Conservation (phyloP, 2,888 invertebrate genomes). For the Sphinx pinastri region DNA sequence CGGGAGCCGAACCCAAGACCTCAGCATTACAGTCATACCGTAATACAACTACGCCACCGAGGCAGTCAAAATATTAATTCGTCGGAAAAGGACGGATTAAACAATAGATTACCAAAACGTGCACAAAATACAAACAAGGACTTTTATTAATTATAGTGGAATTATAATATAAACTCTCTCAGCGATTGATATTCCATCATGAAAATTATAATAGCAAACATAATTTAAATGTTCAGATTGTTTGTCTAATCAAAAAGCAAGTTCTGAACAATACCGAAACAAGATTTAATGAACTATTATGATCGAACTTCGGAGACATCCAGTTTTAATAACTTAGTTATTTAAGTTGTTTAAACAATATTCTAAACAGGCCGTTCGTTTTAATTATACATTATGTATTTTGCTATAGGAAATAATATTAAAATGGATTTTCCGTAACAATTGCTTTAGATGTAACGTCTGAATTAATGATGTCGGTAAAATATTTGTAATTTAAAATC, state of each 20-base stretch:
- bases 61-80: background rate
- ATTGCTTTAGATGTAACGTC: too few species aligned
- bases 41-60: too few species aligned
- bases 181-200: slow-evolving; percentile 19
- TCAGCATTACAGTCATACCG: too few species aligned
- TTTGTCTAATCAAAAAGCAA: slow-evolving; percentile 19
- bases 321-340: slow-evolving; percentile 22
- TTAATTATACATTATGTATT: slow-evolving; percentile 2
- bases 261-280: slow-evolving; percentile 8
- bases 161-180: slow-evolving; percentile 18
- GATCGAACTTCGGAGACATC: slow-evolving; percentile 27
- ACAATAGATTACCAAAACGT: slow-evolving; percentile 6
- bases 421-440: background rate
- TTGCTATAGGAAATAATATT: background rate
- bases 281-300: slow-evolving; percentile 22
- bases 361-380: slow-evolving; percentile 18
- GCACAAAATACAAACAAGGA: background rate
- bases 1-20: too few species aligned
- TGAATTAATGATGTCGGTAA: background rate
- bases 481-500: background rate
- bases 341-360: slow-evolving; percentile 21
- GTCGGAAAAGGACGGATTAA: background rate
- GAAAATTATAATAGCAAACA: slow-evolving; percentile 18
- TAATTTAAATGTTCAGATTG: slow-evolving; percentile 13
- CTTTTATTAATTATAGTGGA: slow-evolving; percentile 13